Evolutionary conservation across 1,140 invertebrate species (phyloP).

Genomic region (Catajapyx aquilonaris): DNA sequence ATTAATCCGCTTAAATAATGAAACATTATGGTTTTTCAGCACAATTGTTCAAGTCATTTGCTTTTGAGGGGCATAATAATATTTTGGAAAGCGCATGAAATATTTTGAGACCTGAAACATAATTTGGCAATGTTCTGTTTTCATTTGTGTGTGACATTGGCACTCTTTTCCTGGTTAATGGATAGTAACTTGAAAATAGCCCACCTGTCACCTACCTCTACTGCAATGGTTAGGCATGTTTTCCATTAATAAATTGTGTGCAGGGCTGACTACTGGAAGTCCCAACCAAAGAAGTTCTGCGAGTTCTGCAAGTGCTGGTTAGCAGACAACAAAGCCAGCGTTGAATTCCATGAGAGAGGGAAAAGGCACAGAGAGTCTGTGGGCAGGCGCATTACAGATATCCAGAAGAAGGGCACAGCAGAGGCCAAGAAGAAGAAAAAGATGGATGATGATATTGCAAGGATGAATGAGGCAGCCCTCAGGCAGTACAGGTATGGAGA

Average conservation of each 20-base stretch:
- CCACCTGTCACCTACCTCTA: neutral
- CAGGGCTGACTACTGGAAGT: conserved; percentile 97
- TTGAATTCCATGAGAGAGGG: conserved; percentile 88
- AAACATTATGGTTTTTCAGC: too few relatives aligned
- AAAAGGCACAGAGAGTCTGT: conserved; percentile 88
- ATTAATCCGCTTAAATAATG: too few relatives aligned
- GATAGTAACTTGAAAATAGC: too few relatives aligned
- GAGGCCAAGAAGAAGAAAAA: conserved; percentile 53
- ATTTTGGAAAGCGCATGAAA: too few relatives aligned
- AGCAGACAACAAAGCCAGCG: conserved; percentile 86
- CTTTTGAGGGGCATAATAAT: too few relatives aligned
- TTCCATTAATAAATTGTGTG: too few relatives aligned
- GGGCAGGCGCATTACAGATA: conserved; percentile 59
- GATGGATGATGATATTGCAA: conserved; percentile 54
- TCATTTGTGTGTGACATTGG: too few relatives aligned
- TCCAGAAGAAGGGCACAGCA: conserved; percentile 59
- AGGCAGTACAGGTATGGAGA: too few relatives aligned
- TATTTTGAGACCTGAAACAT: too few relatives aligned
- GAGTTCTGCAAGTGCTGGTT: conserved; percentile 98
- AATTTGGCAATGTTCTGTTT: too few relatives aligned
- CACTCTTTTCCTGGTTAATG: too few relatives aligned
- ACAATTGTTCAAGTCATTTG: too few relatives aligned
- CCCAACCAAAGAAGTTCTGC: conserved; percentile 82
- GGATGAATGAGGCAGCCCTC: conserved; percentile 71
- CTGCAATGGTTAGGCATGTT: neutral